Conservation (phyloP, 2,113 vertebrate species). For the Eretmochelys imbricata region DNA sequence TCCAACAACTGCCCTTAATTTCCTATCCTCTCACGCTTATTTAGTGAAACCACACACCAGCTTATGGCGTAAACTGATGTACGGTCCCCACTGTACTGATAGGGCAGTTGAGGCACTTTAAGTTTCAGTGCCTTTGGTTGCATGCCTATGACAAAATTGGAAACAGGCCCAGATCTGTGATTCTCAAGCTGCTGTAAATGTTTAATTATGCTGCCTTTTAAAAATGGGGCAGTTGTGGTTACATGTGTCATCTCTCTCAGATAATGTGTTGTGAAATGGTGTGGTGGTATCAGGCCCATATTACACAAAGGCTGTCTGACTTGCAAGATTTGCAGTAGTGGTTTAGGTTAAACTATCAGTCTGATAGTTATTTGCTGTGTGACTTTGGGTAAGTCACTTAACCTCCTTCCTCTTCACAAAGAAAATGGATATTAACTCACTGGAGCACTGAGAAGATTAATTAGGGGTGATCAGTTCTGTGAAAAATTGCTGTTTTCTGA, state of each 20-base stretch:
- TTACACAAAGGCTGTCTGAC: not conserved
- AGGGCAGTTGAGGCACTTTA: not conserved
- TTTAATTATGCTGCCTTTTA: not conserved
- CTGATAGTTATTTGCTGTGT: not conserved
- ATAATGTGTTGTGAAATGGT: not conserved
- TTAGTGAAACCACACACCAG: not conserved
- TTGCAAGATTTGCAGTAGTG: not conserved
- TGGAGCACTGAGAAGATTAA: not conserved
- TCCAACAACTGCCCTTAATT: not conserved
- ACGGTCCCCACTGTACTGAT: not conserved
- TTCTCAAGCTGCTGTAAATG: not conserved
- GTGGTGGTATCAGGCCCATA: not conserved
- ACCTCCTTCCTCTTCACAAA: not conserved
- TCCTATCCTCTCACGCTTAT: not conserved
- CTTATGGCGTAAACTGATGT: not conserved
- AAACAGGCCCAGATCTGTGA: not conserved
- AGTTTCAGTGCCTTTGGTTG: not conserved
- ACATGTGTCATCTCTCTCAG: not conserved
- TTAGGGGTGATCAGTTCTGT: not conserved
- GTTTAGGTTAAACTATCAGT: not conserved
- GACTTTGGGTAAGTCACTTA: constrained; percentile 15
- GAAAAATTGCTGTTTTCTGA: not conserved
- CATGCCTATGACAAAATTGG: not conserved
- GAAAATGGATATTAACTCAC: not conserved
- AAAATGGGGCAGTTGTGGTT: not conserved